Base-by-base conservation (phyloP, 2,113 vertebrate genomes). In the Dasyprocta punctata region DNA sequence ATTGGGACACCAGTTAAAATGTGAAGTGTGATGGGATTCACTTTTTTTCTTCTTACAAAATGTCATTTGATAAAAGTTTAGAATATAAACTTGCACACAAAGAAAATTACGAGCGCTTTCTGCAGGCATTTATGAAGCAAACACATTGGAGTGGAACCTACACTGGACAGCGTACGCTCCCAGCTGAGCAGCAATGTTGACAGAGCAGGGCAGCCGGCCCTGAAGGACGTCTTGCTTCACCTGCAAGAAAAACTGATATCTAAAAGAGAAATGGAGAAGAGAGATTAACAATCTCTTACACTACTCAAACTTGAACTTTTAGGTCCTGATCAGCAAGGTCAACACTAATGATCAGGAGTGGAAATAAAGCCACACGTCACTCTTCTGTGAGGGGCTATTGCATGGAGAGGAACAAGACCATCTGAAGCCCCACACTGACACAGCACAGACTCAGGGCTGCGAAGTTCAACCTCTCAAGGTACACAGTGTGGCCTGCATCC, bases 231-330 rank as follows among this genome's bases (percentile, higher is more conserved):
- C 99, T 98, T 99, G 99, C 97, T 99, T 99, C 88, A 99, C 98
- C 96, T 99, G 99, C 92, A 99, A 98, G 98, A 99, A 99, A 98
- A 99, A 99, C 98, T 99, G 99, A 95, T 99, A 99, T 97, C 99
- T 99, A 98, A 97, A 98, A 98, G 56, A 98, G 67, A 98, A 88
- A 93, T 24, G 95, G 52, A 87, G 97, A 49, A 80, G 80, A 77
- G 33, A 96, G 83, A 77, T 89, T 93, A 93, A 90, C 88, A 82
- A n/a, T 58, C 75, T 75, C 82, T 67, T 63, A 83, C 19, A 52
- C 30, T n/a, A 33, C 8, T 58, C 80, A 52, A 47, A 86, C 8
- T 20, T 36, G 5, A 58, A 61, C 54, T 44, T 92, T 84, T 77
- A 94, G 77, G 89, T 54, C 41, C 92, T 82, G 47, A 73, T 60